Base-by-base conservation (phyloP, 2,113 vertebrate genomes). In the Panthera uncia region DNA sequence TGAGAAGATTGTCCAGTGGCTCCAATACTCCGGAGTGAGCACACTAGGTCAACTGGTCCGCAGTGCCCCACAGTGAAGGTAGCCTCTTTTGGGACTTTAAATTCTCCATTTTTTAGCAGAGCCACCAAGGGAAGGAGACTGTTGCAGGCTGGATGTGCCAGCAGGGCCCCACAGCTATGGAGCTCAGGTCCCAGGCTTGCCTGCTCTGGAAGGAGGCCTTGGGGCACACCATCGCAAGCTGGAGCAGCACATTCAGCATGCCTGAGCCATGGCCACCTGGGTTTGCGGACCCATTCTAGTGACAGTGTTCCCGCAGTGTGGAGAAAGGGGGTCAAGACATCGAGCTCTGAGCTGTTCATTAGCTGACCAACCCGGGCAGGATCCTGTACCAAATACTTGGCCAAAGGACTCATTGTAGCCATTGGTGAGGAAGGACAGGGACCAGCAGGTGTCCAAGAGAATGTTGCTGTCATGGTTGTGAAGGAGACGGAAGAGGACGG, bases 201-300 rank as follows among this genome's bases (percentile, higher is more conserved):
- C 90, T 99, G 99, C 97, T 99, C 98, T 99, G 99, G 79, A 99
- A 95, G 0, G 97, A 98, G 33, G 98, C 0, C 97, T 98, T 99
- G 0, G 45, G 10, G n/a, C 99, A 99, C 7, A 80, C 97, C 98
- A 99, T 98, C 71, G 15, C 38, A 55, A 99, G 99, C 0, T 45
- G 27, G 0, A 99, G 99, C 31, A 99, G 97, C 23, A 98, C 48
- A 0, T 92, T 85, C 68, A 99, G 89, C 85, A 99, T 94, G 0
- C 99, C 99, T 0, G 99, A 99, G 0, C 99, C 98, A 99, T 99
- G 11, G 98, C 99, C 2, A 85, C 96, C 98, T 99, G 99, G 0
- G 99, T 99, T 98, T 99, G 99, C 27, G 98, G 25, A 21, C 99
- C 99, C 0, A 99, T 99, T 45, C 99, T 99, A 0, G 99, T 99